Percentiles rank a stretch among this genome's conserved stretches.
Conservation (phyloP, 2,113 vertebrate genomes). For the Brevimyrus niger region DNA sequence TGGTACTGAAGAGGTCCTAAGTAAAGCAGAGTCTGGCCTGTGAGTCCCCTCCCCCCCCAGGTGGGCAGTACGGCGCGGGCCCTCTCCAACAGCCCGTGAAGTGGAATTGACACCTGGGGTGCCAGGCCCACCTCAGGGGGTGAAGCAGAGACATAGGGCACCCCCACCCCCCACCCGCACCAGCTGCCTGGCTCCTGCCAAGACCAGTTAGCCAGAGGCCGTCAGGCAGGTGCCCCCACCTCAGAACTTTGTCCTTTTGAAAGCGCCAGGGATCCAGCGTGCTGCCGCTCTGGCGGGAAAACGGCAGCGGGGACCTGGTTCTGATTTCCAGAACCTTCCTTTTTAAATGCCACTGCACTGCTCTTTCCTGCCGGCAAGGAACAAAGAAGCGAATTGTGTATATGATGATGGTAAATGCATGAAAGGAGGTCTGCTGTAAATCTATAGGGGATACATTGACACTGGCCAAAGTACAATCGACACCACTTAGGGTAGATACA, state of each 20-base stretch:
- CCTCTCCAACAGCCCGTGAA: constrained; percentile 2
- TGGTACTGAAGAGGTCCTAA: background rate
- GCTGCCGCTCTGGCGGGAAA: background rate
- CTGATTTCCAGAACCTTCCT: background rate
- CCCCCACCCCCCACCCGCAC: background rate
- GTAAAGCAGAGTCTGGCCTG: background rate
- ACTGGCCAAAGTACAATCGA: background rate
- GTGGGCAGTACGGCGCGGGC: background rate
- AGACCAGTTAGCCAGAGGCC: constrained; percentile 6
- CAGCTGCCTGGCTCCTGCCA: constrained; percentile 3
- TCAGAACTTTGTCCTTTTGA: background rate
- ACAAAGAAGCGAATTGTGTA: background rate
- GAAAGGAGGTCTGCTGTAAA: background rate
- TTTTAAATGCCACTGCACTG: background rate
- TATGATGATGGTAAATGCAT: background rate
- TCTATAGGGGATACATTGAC: background rate
- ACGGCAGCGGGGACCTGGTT: background rate
- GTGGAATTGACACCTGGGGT: background rate
- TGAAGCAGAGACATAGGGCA: background rate
- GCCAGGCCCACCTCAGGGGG: background rate
- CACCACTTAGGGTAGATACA: background rate
- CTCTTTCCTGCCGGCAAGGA: background rate
- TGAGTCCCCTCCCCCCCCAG: background rate
- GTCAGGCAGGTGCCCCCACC: background rate
- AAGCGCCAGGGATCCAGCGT: background rate